Evolutionary conservation across 2,888 invertebrate species (phyloP).

Genomic region (Andrena praecox): DNA sequence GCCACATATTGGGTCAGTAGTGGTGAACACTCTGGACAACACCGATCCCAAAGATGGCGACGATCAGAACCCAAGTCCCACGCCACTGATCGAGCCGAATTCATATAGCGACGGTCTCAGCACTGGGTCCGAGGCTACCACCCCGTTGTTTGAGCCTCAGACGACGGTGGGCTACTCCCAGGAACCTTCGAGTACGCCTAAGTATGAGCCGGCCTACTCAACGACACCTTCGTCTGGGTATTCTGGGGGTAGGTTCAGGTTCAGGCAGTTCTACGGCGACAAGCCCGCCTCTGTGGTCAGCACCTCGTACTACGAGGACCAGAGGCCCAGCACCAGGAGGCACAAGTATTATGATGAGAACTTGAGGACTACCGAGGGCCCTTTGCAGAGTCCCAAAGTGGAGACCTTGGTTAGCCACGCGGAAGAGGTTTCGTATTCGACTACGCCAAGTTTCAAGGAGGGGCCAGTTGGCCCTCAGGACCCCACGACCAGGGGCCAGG

Average conservation of each 20-base stretch:
- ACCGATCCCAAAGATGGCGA: slow-evolving; percentile 54
- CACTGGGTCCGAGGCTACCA: slow-evolving; percentile 33
- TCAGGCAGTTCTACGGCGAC: slow-evolving; percentile 62
- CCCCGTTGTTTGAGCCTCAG: slow-evolving; percentile 73
- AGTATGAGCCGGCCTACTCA: slow-evolving; percentile 67
- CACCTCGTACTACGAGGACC: slow-evolving; percentile 63
- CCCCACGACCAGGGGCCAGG: slow-evolving; percentile 49
- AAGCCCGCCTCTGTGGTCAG: slow-evolving; percentile 58
- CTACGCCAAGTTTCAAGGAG: slow-evolving; percentile 55
- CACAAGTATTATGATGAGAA: slow-evolving; percentile 62
- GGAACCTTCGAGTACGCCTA: slow-evolving; percentile 67
- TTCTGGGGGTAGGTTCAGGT: slow-evolving; percentile 62
- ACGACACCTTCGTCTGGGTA: slow-evolving; percentile 22
- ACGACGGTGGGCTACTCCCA: slow-evolving; percentile 65
- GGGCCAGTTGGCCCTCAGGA: slow-evolving; percentile 37
- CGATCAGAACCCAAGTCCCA: slow-evolving; percentile 71
- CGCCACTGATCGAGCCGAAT: slow-evolving; percentile 79
- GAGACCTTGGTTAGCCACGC: slow-evolving; percentile 33
- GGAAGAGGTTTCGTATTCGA: slow-evolving; percentile 60
- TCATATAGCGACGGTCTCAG: slow-evolving; percentile 83
- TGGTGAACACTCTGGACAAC: slow-evolving; percentile 87
- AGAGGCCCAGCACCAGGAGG: slow-evolving; percentile 59
- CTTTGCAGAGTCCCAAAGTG: slow-evolving; percentile 24
- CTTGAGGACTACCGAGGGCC: slow-evolving; percentile 35
- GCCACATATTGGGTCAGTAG: slow-evolving; percentile 94